These are phyloP conservation scores for Epinephelus moara DNA, from an alignment of 2,113 vertebrate genomes.

Conservation along the genomic window DNA sequence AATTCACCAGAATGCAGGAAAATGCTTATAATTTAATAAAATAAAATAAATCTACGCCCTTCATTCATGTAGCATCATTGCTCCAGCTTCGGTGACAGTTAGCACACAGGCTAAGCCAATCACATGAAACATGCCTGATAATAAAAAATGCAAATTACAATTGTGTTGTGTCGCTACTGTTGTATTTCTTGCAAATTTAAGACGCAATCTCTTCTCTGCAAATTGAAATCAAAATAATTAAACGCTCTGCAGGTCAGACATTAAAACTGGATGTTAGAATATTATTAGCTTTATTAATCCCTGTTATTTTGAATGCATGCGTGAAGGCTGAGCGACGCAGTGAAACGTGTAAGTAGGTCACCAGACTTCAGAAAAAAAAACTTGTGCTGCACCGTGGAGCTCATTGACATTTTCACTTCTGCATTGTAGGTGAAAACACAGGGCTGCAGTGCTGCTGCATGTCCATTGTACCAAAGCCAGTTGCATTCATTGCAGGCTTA, in stretches of 20 bases:
- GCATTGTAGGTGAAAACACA: constrained; percentile 15
- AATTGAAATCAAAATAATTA: background rate
- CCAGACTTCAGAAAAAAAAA: background rate
- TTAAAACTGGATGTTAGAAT: background rate
- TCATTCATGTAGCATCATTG: background rate
- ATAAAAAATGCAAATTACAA: background rate
- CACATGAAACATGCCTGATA: background rate
- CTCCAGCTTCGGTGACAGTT: background rate
- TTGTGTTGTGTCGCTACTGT: background rate
- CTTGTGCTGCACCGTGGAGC: constrained; percentile 29
- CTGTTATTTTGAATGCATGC: background rate
- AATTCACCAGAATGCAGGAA: no score
- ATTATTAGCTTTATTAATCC: constrained; percentile 18
- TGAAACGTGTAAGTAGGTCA: constrained; percentile 60
- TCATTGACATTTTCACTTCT: constrained; percentile 37
- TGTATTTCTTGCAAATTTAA: background rate
- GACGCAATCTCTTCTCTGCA: background rate
- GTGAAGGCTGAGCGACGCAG: background rate
- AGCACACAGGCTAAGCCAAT: background rate
- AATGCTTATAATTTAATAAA: no score
- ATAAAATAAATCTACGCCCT: no score
- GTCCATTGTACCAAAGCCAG: background rate
- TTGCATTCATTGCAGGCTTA: background rate
- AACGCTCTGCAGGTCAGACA: background rate
- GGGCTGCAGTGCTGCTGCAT: background rate